Evolutionary conservation across 2,113 vertebrate genomes (phyloP).

Genomic region (Panurus biarmicus): DNA sequence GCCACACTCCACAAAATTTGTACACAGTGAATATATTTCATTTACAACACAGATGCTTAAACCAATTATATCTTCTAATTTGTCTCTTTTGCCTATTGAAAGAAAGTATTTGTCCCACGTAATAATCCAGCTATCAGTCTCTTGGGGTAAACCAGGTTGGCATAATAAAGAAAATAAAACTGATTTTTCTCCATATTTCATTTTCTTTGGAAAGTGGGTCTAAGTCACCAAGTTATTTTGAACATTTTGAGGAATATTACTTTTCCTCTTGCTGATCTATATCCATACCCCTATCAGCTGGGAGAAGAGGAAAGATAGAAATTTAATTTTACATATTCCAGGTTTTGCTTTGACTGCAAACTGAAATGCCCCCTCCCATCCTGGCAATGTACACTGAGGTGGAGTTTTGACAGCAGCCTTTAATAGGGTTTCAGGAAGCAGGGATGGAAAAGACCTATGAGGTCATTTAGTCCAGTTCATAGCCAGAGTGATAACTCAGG

Average conservation of each 20-base stretch:
- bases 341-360: not conserved
- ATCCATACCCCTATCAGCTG: not conserved
- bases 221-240: not conserved
- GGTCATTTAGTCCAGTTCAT: constrained; percentile 7
- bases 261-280: not conserved
- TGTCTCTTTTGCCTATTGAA: not conserved
- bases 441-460: constrained; percentile 3
- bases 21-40: not conserved
- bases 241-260: not conserved
- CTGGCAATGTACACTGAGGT: not conserved
- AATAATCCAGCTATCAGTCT: not conserved
- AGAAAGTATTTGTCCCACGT: not conserved
- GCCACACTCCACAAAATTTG: not conserved
- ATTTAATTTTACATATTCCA: not conserved
- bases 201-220: not conserved
- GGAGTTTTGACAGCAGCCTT: not conserved
- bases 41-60: not conserved
- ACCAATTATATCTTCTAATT: not conserved
- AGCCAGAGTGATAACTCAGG: not conserved
- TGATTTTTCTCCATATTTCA: not conserved
- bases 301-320: not conserved
- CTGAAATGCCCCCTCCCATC: not conserved
- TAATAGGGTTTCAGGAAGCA: constrained; percentile 19
- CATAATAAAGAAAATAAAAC: not conserved
- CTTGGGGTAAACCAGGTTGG: not conserved